These are phyloP conservation scores for Xanthorhoe designata DNA, from an alignment of 2,888 invertebrate species.

Conservation along the genomic window DNA sequence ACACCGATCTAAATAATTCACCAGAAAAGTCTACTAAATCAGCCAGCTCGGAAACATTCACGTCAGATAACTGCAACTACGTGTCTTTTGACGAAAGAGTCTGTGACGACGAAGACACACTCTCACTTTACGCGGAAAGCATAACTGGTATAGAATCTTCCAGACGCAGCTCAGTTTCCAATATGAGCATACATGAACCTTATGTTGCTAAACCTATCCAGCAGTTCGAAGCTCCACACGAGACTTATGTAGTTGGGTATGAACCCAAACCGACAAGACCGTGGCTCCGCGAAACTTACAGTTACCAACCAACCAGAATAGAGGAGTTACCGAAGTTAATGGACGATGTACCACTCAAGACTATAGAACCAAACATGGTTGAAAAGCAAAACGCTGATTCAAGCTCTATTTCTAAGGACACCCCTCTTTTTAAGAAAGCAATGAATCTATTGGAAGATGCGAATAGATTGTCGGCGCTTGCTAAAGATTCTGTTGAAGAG, in stretches of 20 bases:
- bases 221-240: background rate
- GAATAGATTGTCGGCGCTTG: background rate
- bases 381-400: slow-evolving; percentile 28
- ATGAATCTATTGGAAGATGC: background rate
- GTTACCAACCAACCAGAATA: slow-evolving; percentile 26
- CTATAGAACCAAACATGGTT: slow-evolving; percentile 10
- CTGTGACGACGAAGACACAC: slow-evolving; percentile 68
- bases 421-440: background rate
- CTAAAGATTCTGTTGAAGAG: background rate
- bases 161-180: slow-evolving; percentile 22
- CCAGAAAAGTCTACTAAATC: background rate
- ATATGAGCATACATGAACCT: slow-evolving; percentile 9
- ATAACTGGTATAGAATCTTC: slow-evolving; percentile 67
- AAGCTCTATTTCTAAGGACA: slow-evolving; percentile 35
- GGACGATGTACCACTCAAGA: slow-evolving; percentile 3
- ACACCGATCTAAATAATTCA: background rate
- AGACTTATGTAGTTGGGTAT: slow-evolving; percentile 8
- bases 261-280: slow-evolving; percentile 5
- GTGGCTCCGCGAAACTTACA: slow-evolving; percentile 9
- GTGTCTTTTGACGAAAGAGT: slow-evolving; percentile 45
- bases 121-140: slow-evolving; percentile 76
- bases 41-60: slow-evolving; percentile 4
- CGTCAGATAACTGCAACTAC: slow-evolving; percentile 31
- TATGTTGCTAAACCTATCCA: slow-evolving; percentile 8
- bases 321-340: background rate